Evolutionary conservation across 2,113 vertebrate species (phyloP), one percentile per base, ranked within the genome.

Genomic region (Penelope pileata): DNA sequence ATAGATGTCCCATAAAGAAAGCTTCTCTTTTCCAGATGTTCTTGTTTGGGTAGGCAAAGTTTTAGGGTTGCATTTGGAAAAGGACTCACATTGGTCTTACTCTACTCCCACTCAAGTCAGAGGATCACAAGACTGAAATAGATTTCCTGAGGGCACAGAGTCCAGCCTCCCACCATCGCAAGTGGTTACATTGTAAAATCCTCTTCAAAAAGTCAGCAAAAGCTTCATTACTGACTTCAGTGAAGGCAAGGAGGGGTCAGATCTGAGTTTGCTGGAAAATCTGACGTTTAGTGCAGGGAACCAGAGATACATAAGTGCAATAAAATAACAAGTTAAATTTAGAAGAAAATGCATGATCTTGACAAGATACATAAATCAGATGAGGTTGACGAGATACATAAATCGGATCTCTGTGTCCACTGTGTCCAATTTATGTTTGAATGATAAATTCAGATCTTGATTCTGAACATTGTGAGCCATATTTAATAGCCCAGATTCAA

Each of bases 1-100:
- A 96, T 23, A 95, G 72, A 53, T 77, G 77, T 87, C 36, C 54
- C 27, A 45, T 67, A 56, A 9, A 78, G 36, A 67, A 4, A 81
- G 17, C 5, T n/a, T 43, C 69, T 79, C 27, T 73, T 56, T 88
- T 93, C 93, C 96, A 96, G 84, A 96, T 96, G 87, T 95, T 96
- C 51, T 89, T 91, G 48, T 91, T 94, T 94, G 59, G 11, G 53
- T 88, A 91, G 80, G 73, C 40, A 84, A 86, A 12, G 36, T 62
- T 96, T 86, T 84, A 91, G 90, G 72, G 43, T 11, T 63, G 50
- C 47, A 81, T 90, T 90, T 91, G 34, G 40, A 72, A 75, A 95
- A 91, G 59, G 10, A 54, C 38, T 86, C 60, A 18, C 1, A 1
- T 4, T 69, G 67, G 77, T 23, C 59, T 89, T 66, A 47, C 16